Conservation (phyloP, 2,797 vertebrate species). For the Cyclopterus lumpus region DNA sequence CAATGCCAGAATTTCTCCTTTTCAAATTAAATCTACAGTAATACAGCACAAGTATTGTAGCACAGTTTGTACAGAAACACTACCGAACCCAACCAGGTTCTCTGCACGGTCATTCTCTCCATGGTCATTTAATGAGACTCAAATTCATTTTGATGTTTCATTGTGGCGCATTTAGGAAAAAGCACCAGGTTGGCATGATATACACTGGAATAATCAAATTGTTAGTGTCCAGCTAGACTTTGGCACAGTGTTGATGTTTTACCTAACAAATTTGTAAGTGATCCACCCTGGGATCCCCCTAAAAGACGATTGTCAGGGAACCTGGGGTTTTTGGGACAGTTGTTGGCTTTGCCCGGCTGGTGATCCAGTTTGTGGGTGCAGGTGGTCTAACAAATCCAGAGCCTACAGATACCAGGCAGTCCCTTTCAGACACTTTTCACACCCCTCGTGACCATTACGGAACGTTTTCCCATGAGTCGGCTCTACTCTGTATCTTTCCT, state of each 20-base stretch:
- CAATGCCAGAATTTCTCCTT: neutral
- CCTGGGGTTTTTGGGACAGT: neutral
- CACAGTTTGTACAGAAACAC: neutral
- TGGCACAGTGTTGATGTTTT: no score
- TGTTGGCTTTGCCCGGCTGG: neutral
- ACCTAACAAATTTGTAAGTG: neutral
- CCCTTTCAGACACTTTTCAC: neutral
- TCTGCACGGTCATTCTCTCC: neutral
- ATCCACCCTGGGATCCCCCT: neutral
- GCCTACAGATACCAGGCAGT: neutral
- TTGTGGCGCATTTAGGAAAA: no score
- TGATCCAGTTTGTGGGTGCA: neutral
- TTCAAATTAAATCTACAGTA: neutral
- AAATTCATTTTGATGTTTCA: no score
- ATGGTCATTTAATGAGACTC: neutral
- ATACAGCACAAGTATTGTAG: neutral
- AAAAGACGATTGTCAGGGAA: neutral
- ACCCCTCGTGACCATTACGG: neutral
- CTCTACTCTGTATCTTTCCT: neutral
- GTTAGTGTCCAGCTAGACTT: no score
- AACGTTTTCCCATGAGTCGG: neutral
- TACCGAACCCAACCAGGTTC: neutral
- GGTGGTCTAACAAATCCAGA: neutral
- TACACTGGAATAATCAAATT: no score
- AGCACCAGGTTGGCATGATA: no score